Base-by-base conservation (phyloP, 2,888 invertebrate species). In the Acleris cristana region DNA sequence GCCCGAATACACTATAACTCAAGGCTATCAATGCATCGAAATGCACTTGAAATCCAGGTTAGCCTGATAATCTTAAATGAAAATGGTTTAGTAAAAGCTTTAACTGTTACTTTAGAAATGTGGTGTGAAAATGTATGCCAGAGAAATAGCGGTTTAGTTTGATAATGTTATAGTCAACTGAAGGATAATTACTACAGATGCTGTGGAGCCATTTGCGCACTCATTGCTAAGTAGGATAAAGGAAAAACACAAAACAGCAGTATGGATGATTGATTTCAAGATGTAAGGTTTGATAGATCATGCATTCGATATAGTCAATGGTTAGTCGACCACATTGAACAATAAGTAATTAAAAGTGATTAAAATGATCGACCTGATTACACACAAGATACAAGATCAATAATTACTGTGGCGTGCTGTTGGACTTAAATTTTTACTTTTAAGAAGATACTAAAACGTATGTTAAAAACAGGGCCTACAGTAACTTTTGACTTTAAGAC, bases 1-100 rank as follows among this genome's bases (percentile, higher is more conserved):
- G 30, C 44, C 21, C 18, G 30, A 51, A 44, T 30, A 44, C 30
- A 52, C 52, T 49, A 61, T 61, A 55, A 56, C 55, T 65, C 18
- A 48, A 58, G 19, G 26, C 53, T 67, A 67, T 63, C 67, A 54
- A 53, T 67, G 62, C 53, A 67, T 63, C 67, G 63, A 67, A 58
- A 62, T 62, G 53, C 63, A 67, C 57, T 62, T 30, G 8, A 40
- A 34, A 63, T 40, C 53, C 45, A 51, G 67, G 57, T 67, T 67
- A 66, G 34, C 51, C 48, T 49, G 57, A 63, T 67, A 53, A 66
- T 45, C 56, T 62, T 6, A 52, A 53, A 58, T 67, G 67, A 57
- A 67, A 67, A 63, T 58, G 53, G 53, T 63, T 48, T 26, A 63
- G 40, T 40, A 14, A 40, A 40, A 40, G 40, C 40, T 21, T 2